Evolutionary conservation across 2,113 vertebrate species (phyloP).

Genomic region (Crotalus helleri): DNA sequence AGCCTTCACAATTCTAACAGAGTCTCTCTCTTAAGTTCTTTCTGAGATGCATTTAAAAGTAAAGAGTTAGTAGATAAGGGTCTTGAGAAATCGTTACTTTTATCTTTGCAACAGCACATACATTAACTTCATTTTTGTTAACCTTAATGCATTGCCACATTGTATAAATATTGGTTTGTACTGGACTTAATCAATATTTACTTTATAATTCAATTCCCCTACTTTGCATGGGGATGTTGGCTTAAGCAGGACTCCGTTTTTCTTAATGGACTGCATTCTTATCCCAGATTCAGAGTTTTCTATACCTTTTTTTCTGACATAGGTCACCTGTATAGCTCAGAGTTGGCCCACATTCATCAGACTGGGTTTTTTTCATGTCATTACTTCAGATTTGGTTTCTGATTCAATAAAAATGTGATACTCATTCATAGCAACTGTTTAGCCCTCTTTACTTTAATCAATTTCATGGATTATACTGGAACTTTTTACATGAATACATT

Average conservation of each 20-base stretch:
- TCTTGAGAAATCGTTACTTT: slow-evolving; percentile 40
- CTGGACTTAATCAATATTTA: slow-evolving; percentile 31
- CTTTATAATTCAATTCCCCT: slow-evolving; percentile 20
- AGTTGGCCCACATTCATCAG: neutral
- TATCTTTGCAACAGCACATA: slow-evolving; percentile 35
- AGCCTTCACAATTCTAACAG: neutral
- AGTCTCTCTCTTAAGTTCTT: neutral
- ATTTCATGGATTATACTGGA: neutral
- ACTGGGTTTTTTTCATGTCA: neutral
- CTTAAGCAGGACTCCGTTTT: slow-evolving; percentile 43
- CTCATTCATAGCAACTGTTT: neutral
- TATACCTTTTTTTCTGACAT: neutral
- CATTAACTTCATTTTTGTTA: slow-evolving; percentile 4
- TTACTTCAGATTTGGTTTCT: slow-evolving; percentile 12
- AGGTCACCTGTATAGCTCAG: neutral
- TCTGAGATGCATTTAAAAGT: slow-evolving; percentile 18
- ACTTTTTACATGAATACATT: neutral
- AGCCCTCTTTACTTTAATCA: slow-evolving; percentile 13
- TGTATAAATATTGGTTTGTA: slow-evolving; percentile 39
- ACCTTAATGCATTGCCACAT: slow-evolving; percentile 28
- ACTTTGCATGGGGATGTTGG: slow-evolving; percentile 18
- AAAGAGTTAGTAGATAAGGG: slow-evolving; percentile 15
- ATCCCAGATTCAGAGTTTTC: slow-evolving; percentile 26
- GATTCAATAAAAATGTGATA: slow-evolving; percentile 5
- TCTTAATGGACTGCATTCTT: slow-evolving; percentile 43